Evolutionary conservation across 2,113 vertebrate species (phyloP).

Genomic region (Gallinago undulata): DNA sequence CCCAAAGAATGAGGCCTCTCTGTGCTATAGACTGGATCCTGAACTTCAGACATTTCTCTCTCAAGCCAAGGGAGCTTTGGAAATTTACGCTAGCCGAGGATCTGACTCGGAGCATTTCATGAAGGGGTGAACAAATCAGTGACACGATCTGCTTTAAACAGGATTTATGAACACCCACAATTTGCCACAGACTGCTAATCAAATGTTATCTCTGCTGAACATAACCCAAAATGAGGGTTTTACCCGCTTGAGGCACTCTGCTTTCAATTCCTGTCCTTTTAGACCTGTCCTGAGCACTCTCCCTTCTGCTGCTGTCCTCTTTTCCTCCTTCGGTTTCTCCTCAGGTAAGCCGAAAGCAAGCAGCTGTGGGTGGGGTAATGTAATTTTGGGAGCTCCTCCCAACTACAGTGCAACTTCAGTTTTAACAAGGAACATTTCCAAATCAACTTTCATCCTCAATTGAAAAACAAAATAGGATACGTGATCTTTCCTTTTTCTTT

Average conservation of each 20-base stretch:
- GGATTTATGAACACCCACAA: background rate
- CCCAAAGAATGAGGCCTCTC: background rate
- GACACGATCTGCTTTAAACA: background rate
- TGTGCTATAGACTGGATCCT: background rate
- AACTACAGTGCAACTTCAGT: slow-evolving; percentile 46
- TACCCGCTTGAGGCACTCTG: background rate
- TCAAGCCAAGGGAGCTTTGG: background rate
- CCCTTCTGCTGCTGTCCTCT: background rate
- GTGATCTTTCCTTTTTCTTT: background rate
- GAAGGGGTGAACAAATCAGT: background rate
- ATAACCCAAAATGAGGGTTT: background rate
- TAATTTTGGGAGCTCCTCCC: slow-evolving; percentile 59
- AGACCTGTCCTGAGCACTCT: background rate
- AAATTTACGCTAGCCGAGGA: background rate
- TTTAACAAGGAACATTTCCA: slow-evolving; percentile 20
- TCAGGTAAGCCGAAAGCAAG: slow-evolving; percentile 36
- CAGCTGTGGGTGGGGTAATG: slow-evolving; percentile 51
- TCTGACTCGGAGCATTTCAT: background rate
- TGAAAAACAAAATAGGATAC: slow-evolving; percentile 15
- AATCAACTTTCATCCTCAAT: slow-evolving; percentile 1
- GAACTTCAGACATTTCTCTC: background rate
- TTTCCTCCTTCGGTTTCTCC: slow-evolving; percentile 34
- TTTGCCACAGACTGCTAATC: background rate
- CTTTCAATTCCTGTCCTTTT: background rate
- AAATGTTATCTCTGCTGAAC: background rate